Conservation (phyloP, 2,797 vertebrate genomes). For the Mus spretus region DNA sequence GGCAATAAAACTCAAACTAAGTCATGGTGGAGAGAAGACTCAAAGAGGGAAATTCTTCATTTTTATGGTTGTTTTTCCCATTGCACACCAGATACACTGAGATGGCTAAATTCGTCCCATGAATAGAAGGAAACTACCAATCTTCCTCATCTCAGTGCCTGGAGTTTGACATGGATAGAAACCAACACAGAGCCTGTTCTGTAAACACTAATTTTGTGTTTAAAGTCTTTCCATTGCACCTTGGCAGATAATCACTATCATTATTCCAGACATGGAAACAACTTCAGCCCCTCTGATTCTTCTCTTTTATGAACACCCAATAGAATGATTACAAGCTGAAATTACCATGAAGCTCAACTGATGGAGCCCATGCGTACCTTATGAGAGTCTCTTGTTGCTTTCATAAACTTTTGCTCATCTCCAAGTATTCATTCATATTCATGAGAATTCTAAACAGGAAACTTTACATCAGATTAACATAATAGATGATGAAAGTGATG, state of each 20-base stretch:
- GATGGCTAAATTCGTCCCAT: not conserved
- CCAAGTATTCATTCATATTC: conserved; percentile 31
- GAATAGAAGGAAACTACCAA: conserved; percentile 18
- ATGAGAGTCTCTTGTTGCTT: not conserved
- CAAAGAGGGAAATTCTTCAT: not conserved
- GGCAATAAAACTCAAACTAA: not conserved
- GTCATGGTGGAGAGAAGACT: not conserved
- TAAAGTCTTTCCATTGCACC: not conserved
- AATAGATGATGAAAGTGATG: conserved; percentile 37
- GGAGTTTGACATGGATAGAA: conserved; percentile 36
- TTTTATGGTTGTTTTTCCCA: not conserved
- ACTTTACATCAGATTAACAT: conserved; percentile 19
- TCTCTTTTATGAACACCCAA: conserved; percentile 35
- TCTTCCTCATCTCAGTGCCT: not conserved
- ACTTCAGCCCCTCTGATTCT: not conserved
- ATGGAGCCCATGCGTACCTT: conserved; percentile 26
- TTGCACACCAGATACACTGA: not conserved
- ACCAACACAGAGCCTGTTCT: conserved; percentile 22
- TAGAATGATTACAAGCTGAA: conserved; percentile 45
- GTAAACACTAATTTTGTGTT: conserved; percentile 54
- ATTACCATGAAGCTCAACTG: not conserved
- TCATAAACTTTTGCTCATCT: conserved; percentile 56
- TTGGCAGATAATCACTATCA: conserved; percentile 41
- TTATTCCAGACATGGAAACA: conserved; percentile 34
- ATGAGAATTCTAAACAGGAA: conserved; percentile 22